Conservation (phyloP, 2,797 vertebrate species). For the Propithecus deckenii region DNA sequence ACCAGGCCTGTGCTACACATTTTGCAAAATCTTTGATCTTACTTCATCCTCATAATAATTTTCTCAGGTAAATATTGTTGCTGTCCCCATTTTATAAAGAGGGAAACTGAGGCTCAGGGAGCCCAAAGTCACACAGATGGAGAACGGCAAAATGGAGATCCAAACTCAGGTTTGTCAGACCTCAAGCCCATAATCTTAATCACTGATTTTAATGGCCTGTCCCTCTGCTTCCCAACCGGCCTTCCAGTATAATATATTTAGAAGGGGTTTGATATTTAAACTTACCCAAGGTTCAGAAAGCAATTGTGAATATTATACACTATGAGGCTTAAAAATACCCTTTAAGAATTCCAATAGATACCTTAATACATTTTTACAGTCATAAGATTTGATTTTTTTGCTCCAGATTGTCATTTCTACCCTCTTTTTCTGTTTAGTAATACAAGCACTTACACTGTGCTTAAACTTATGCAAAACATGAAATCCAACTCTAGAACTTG, state of each 20-base stretch:
- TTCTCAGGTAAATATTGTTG: not conserved
- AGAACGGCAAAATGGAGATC: not conserved
- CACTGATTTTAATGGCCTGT: not conserved
- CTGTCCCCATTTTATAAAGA: not conserved
- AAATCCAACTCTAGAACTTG: conserved; percentile 54
- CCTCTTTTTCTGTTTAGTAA: conserved; percentile 17
- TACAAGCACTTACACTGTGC: not conserved
- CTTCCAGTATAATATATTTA: not conserved
- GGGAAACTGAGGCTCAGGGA: not conserved
- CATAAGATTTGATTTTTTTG: not conserved
- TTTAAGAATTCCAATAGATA: conserved; percentile 33
- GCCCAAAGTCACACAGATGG: not conserved
- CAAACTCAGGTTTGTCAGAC: not conserved
- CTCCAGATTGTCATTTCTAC: not conserved
- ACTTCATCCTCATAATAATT: not conserved
- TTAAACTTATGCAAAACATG: conserved; percentile 44
- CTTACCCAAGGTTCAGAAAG: conserved; percentile 38
- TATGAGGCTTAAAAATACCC: not conserved
- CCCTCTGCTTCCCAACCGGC: not conserved
- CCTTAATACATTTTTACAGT: not conserved
- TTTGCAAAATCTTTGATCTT: not conserved
- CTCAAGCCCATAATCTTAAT: not conserved
- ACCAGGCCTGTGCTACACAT: not conserved
- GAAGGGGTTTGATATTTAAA: not conserved
- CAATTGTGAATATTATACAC: not conserved